Conservation (phyloP, 1,140 invertebrate species). For the Sycophaga agraensis region DNA sequence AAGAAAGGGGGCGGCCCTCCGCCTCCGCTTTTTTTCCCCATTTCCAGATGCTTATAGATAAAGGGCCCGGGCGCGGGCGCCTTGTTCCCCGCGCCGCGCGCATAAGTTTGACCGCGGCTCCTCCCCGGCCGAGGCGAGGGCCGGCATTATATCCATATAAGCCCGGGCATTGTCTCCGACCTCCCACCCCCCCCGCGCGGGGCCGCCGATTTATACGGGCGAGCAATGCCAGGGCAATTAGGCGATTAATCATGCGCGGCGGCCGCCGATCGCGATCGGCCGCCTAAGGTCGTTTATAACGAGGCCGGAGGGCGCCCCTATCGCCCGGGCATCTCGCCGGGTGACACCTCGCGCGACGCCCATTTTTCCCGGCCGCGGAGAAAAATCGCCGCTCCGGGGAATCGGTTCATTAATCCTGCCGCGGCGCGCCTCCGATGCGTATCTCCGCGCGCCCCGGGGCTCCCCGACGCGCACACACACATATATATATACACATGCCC, state of each 20-base stretch:
- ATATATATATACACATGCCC: too few species aligned
- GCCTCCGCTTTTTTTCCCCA: not conserved
- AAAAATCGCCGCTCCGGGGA: too few species aligned
- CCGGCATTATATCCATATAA: too few species aligned
- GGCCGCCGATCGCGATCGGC: constrained; percentile 1
- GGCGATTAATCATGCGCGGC: constrained; percentile 11
- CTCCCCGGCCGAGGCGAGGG: not conserved
- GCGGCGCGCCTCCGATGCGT: too few species aligned
- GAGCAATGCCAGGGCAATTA: constrained; percentile 20
- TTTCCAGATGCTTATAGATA: constrained; percentile 7
- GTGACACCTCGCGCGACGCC: too few species aligned
- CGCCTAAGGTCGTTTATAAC: constrained; percentile 13
- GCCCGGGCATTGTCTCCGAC: too few species aligned
- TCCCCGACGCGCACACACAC: too few species aligned
- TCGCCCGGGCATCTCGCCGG: too few species aligned
- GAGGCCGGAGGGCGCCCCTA: not conserved
- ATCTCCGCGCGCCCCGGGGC: too few species aligned
- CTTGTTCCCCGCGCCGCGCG: not conserved
- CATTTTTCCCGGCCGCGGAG: too few species aligned
- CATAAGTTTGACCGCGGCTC: constrained; percentile 3
- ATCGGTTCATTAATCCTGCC: too few species aligned
- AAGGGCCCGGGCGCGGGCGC: not conserved
- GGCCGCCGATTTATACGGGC: constrained; percentile 3
- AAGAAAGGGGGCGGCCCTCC: not conserved
- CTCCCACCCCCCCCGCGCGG: too few species aligned